Evolutionary conservation across 2,888 invertebrate species (phyloP).

Genomic region (Drosophila affinis): DNA sequence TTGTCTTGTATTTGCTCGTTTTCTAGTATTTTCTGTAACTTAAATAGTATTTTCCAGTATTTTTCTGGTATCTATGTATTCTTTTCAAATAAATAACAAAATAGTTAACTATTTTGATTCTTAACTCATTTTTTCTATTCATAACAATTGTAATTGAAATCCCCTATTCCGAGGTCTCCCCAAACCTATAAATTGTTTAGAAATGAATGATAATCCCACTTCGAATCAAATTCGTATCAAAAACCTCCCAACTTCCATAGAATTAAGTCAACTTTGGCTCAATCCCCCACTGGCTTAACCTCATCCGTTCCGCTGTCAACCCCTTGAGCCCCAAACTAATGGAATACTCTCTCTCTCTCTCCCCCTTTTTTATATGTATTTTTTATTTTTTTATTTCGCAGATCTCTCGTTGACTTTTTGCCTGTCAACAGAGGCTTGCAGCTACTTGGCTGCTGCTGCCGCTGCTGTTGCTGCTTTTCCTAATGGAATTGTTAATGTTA

Average conservation of each 20-base stretch:
- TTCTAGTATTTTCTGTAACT: no score
- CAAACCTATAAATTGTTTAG: background rate
- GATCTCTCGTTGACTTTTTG: conserved; percentile 31
- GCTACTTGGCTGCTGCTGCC: conserved; percentile 35
- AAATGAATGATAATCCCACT: background rate
- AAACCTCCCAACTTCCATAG: background rate
- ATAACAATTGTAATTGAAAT: background rate
- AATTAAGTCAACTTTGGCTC: background rate
- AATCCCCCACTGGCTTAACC: background rate
- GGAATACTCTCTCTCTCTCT: conserved; percentile 21
- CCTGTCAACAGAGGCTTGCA: conserved; percentile 67
- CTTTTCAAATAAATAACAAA: no score
- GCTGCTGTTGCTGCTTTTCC: conserved; percentile 37
- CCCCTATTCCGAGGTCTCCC: background rate
- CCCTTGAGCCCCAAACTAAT: conserved; percentile 15
- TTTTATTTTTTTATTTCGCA: conserved; percentile 10
- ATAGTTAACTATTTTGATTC: no score
- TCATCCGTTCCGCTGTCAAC: conserved; percentile 7
- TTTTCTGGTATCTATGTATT: no score
- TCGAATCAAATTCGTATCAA: background rate
- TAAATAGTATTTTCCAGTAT: no score
- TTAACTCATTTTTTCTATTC: no score
- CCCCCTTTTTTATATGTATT: conserved; percentile 25
- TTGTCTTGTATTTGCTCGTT: no score
- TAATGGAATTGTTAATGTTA: conserved; percentile 74